Evolutionary conservation across 1,140 invertebrate species (phyloP).

Genomic region (Asobara japonica): DNA sequence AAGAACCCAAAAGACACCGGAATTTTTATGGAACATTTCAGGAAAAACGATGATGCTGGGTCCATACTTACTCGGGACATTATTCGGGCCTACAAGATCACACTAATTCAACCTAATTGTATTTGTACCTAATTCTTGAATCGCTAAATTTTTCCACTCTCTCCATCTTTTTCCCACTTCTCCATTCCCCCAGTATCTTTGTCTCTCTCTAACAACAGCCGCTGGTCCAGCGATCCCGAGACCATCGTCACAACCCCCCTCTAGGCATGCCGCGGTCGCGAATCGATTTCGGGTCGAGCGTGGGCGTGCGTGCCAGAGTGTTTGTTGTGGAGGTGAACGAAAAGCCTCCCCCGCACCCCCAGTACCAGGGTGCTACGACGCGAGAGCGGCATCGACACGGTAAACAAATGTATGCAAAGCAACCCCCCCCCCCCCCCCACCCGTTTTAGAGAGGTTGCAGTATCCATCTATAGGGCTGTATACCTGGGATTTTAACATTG

Average conservation of each 20-base stretch:
- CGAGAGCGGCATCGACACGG: slow-evolving; percentile 14
- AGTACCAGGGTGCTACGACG: neutral
- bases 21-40: too few species aligned
- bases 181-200: neutral
- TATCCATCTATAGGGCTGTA: neutral
- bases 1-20: too few species aligned
- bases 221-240: slow-evolving; percentile 32
- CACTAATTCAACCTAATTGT: too few species aligned
- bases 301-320: slow-evolving; percentile 37
- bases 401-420: slow-evolving; percentile 33
- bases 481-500: neutral
- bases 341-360: neutral
- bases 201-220: neutral
- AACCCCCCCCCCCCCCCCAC: neutral
- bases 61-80: too few species aligned
- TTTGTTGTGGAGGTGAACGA: slow-evolving; percentile 31
- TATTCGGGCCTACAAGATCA: too few species aligned
- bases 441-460: neutral
- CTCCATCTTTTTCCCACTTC: neutral
- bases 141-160: neutral
- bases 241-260: slow-evolving; percentile 23
- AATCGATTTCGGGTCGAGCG: slow-evolving; percentile 35
- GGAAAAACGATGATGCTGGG: too few species aligned
- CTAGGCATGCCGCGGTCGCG: slow-evolving; percentile 17
- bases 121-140: neutral